A percentile compares a stretch with the other conserved stretches of the same genome.
Conservation (phyloP, 2,113 vertebrate genomes). For the Heterotilapia buettikoferi region DNA sequence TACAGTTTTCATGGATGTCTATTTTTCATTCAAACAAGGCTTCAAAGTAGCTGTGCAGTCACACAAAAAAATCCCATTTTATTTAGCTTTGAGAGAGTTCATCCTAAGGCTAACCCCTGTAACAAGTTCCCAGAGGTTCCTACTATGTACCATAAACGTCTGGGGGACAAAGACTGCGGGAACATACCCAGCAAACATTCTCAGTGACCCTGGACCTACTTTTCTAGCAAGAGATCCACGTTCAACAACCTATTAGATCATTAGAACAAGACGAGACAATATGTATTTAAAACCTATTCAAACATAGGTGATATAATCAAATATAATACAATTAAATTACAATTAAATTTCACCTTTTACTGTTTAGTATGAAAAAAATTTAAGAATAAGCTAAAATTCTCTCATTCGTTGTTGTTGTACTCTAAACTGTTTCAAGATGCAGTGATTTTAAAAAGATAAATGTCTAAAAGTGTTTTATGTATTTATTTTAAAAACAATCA, state of each 20-base stretch:
- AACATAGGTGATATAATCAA: neutral
- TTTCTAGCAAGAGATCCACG: neutral
- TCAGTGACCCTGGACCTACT: neutral
- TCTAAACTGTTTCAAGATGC: neutral
- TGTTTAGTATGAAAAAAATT: neutral
- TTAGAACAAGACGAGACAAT: neutral
- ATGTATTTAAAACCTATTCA: neutral
- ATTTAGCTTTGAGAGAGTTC: neutral
- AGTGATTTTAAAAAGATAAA: neutral
- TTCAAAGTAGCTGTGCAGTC: neutral
- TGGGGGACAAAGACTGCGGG: neutral
- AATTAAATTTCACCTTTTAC: neutral
- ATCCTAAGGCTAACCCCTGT: neutral
- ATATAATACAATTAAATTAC: neutral
- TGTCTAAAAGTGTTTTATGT: neutral
- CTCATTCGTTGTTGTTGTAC: neutral
- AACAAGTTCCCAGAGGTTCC: neutral
- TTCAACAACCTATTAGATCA: neutral
- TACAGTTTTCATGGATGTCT: neutral
- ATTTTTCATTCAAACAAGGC: neutral
- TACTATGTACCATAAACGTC: neutral
- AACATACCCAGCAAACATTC: neutral
- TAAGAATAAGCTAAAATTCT: neutral
- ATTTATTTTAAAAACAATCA: neutral
- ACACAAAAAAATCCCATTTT: neutral